Base-by-base conservation (phyloP, 1,140 invertebrate genomes). In the Alviniconcha marisindica region DNA sequence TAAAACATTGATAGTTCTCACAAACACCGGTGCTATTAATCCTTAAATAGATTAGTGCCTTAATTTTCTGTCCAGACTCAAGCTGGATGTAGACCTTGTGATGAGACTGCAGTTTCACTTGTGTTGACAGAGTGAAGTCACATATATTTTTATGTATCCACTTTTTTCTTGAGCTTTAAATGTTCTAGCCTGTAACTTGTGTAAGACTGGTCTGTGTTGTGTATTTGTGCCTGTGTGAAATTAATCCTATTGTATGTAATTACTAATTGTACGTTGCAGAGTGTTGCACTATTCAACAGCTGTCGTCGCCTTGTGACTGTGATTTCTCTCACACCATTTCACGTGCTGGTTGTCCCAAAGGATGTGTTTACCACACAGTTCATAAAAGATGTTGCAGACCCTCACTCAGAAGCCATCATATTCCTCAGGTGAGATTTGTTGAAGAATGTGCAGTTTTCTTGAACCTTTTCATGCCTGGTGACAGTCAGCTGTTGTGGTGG, bases 371-470 rank as follows among this genome's bases (percentile, higher is more conserved):
- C 42, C 38, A 18, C 5, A 21, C 38, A 40, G 4, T 42, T 74
- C 38, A 24, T 40, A 12, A 21, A 71, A 5, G 14, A 18, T 38
- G 15, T 38, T 21, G 3, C 10, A 21, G 10, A 74, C 21, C 18
- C 36, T 15, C 36, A 7, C 1, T 4, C 14, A 7, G 71, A 74
- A 3, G 18, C 36, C 42, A 42, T 74, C 12, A 12, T 24, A 7
- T 74, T 74, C 71, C 36, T 74, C 15, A 74, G 71, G 71, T 74
- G 24, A n/a, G n/a, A n/a, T n/a, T n/a, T n/a, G n/a, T n/a, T n/a
- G n/a, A n/a, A n/a, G n/a, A n/a, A n/a, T n/a, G n/a, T n/a, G n/a
- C n/a, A n/a, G n/a, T n/a, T n/a, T n/a, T n/a, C n/a, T n/a, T n/a
- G n/a, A n/a, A n/a, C n/a, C n/a, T n/a, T n/a, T n/a, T n/a, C n/a